phyloP scores from a whole-genome alignment of 2,797 vertebrate genomes.

The Acridotheres tristis region DNA sequence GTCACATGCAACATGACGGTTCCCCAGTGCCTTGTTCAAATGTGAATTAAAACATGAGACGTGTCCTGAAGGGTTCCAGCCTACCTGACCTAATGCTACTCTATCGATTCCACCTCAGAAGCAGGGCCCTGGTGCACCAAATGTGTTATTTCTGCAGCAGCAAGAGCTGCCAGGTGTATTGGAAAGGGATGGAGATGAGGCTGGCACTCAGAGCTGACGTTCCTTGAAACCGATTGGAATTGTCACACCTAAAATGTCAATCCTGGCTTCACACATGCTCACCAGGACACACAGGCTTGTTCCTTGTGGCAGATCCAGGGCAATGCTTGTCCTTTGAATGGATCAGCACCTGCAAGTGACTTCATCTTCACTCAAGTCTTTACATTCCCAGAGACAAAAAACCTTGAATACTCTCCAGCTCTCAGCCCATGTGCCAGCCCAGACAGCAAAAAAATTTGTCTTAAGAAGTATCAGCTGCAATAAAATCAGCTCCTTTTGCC shows the following conservation, averaged over 20 bases:
- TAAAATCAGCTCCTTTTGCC: background rate
- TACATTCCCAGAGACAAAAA: background rate
- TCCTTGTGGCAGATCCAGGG: background rate
- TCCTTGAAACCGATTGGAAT: background rate
- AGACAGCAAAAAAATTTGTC: background rate
- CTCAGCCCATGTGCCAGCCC: background rate
- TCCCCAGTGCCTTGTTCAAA: background rate
- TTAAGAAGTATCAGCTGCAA: background rate
- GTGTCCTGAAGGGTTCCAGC: background rate
- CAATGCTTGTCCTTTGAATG: background rate
- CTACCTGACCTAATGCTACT: background rate
- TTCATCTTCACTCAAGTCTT: background rate
- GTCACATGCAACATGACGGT: background rate
- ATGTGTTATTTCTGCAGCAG: background rate
- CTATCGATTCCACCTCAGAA: background rate
- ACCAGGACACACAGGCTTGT: background rate
- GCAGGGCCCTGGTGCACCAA: background rate
- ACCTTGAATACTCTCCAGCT: background rate
- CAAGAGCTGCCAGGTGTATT: background rate
- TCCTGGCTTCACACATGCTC: background rate
- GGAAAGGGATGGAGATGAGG: background rate
- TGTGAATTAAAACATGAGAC: fast-evolving
- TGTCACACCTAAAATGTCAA: background rate
- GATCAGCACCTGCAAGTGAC: background rate
- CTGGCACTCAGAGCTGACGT: background rate